Evolutionary conservation across 2,113 vertebrate genomes (phyloP).

Genomic region (Poeciliopsis prolifica): DNA sequence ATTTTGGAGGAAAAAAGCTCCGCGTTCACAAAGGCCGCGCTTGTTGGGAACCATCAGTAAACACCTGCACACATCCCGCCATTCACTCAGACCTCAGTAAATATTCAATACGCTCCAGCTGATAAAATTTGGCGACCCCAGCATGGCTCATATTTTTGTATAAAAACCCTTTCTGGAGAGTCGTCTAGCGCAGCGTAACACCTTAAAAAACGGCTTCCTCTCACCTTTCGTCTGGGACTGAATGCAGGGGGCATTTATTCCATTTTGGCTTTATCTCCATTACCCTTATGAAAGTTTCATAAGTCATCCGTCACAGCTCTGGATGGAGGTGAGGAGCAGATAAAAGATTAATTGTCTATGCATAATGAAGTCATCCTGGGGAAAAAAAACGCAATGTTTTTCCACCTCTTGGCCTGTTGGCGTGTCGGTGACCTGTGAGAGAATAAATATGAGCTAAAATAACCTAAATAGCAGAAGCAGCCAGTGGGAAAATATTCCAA

Average conservation of each 20-base stretch:
- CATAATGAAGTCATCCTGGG: slow-evolving; percentile 55
- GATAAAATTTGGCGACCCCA: neutral
- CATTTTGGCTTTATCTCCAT: slow-evolving; percentile 77
- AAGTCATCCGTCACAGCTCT: slow-evolving; percentile 37
- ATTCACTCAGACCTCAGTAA: slow-evolving; percentile 1
- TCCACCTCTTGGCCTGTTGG: slow-evolving; percentile 1
- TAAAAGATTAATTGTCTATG: slow-evolving; percentile 73
- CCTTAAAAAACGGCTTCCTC: slow-evolving; percentile 44
- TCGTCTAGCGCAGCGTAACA: slow-evolving; percentile 64
- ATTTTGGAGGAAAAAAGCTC: slow-evolving; percentile 2
- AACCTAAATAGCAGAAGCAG: neutral
- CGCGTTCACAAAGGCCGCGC: neutral
- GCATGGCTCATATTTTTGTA: neutral
- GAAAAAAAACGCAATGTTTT: slow-evolving; percentile 7
- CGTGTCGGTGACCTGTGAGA: neutral
- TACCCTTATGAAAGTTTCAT: slow-evolving; percentile 78
- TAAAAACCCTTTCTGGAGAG: slow-evolving; percentile 14
- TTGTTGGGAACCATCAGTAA: neutral
- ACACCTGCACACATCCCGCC: slow-evolving; percentile 2
- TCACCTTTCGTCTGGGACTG: slow-evolving; percentile 28
- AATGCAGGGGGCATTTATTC: slow-evolving; percentile 22
- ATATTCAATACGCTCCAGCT: slow-evolving; percentile 34
- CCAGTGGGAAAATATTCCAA: neutral
- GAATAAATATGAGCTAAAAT: neutral
- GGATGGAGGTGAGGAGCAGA: slow-evolving; percentile 61